Base-by-base conservation (phyloP, 2,888 invertebrate genomes). In the Drosophila neotestacea region DNA sequence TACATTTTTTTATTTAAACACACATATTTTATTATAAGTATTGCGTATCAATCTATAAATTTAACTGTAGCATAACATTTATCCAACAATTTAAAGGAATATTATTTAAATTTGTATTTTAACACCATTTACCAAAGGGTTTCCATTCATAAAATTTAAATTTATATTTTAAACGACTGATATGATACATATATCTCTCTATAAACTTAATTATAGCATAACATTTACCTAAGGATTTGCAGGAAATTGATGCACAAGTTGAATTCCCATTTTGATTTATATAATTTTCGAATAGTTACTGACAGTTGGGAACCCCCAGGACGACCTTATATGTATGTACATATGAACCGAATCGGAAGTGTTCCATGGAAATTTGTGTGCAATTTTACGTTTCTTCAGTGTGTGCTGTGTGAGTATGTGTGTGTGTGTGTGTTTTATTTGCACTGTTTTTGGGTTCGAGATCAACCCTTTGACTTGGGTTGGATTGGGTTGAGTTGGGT, bases 381-480 rank as follows among this genome's bases (percentile, higher is more conserved):
- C 62, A 63, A 56, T 61, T 61, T 66, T 55, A 50, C 30, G 36
- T 16, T 28, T 34, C 10, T 9, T 9, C 34, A 16, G 16, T 16
- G 16, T 16, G 16, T 16, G 16, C 1, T 16, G 16, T 10, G 10
- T 7, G 34, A 2, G 34, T 6, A 7, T 10, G 7, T 32, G 10
- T 36, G 39, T 64, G 50, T 32, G 5, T 38, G 63, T 46, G 44
- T 30, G 38, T 56, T 65, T 47, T 65, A 44, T 68, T 58, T 68
- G 46, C 68, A 27, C 39, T 36, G 36, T 16, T 51, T 50, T 60
- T 50, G 4, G 47, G 27, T 36, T 16, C 28, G 38, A 22, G 47
- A 44, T 63, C 80, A 81, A 81, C 84, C 81, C 81, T 84, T 84
- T 16, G 16, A 16, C 32, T 6, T 32, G 6, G 32, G 6, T 32